Conservation (phyloP, 1,140 invertebrate species). For the Parasteatoda tepidariorum region DNA sequence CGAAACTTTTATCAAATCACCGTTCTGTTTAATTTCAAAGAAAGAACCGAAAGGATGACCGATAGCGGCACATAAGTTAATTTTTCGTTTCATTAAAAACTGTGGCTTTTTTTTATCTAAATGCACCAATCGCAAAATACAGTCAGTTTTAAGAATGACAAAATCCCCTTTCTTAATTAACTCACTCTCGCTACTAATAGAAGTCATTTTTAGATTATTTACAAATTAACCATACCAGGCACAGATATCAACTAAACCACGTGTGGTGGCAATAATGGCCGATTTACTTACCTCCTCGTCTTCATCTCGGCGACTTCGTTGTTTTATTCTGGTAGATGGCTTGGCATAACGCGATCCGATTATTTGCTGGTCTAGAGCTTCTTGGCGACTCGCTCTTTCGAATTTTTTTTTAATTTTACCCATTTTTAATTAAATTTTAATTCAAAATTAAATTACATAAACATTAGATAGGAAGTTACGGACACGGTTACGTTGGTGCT, state of each 20-base stretch:
- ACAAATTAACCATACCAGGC: background rate
- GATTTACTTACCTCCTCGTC: constrained; percentile 52
- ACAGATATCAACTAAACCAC: constrained; percentile 14
- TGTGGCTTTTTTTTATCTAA: constrained; percentile 64
- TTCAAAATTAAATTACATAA: background rate
- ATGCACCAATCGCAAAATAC: constrained; percentile 64
- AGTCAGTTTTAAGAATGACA: constrained; percentile 65
- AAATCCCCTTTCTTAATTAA: constrained; percentile 64
- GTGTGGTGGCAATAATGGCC: constrained; percentile 35
- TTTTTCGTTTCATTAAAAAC: constrained; percentile 69
- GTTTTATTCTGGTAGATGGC: constrained; percentile 29
- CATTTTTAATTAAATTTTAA: constrained; percentile 33
- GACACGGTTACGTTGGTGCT: too few relatives aligned
- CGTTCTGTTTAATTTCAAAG: constrained; percentile 79
- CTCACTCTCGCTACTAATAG: background rate
- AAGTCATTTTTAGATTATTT: background rate
- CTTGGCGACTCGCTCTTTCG: constrained; percentile 18
- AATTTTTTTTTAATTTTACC: constrained; percentile 52
- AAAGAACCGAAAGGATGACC: constrained; percentile 81
- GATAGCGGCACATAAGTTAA: constrained; percentile 78
- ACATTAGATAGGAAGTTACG: too few relatives aligned
- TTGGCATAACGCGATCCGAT: constrained; percentile 36
- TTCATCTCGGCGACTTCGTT: constrained; percentile 39
- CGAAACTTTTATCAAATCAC: constrained; percentile 68
- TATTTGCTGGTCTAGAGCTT: constrained; percentile 60